Evolutionary conservation across 2,113 vertebrate species (phyloP).

Genomic region (Oncorhynchus masou): DNA sequence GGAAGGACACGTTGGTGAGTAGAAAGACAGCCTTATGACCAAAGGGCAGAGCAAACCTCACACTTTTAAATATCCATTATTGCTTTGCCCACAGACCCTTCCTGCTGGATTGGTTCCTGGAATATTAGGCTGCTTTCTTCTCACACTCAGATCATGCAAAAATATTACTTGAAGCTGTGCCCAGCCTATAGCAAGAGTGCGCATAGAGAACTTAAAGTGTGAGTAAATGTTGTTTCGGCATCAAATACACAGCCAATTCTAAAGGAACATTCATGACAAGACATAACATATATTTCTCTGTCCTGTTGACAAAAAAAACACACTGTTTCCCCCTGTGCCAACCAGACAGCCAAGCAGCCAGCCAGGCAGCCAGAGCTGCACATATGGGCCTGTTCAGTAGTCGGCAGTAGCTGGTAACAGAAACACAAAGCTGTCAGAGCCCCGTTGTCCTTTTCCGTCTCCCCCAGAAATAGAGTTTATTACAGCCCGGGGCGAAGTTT

Average conservation of each 20-base stretch:
- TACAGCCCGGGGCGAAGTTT: neutral
- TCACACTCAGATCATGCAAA: neutral
- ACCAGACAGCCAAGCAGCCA: neutral
- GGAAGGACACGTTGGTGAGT: conserved; percentile 4
- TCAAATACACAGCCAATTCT: neutral
- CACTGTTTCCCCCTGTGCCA: neutral
- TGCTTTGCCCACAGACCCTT: conserved; percentile 18
- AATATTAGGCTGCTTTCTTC: conserved; percentile 14
- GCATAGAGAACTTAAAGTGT: too few relatives aligned
- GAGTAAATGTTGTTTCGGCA: neutral
- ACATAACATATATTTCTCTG: neutral
- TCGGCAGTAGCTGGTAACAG: neutral
- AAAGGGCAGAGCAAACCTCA: conserved; percentile 32
- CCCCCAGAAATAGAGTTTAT: neutral
- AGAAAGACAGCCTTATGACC: conserved; percentile 31
- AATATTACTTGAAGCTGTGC: neutral
- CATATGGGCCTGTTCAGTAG: conserved; percentile 1
- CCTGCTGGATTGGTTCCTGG: conserved; percentile 19
- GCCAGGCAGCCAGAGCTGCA: neutral
- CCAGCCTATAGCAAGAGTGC: too few relatives aligned
- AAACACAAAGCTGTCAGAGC: conserved; percentile 8
- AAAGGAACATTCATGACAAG: neutral
- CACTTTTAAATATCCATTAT: conserved; percentile 40
- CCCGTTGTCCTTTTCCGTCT: neutral
- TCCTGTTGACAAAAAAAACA: neutral